Percentiles rank a stretch among this genome's conserved stretches.
phyloP scores from a whole-genome alignment of 2,888 invertebrate species.

The Epirrhoe alternata region DNA sequence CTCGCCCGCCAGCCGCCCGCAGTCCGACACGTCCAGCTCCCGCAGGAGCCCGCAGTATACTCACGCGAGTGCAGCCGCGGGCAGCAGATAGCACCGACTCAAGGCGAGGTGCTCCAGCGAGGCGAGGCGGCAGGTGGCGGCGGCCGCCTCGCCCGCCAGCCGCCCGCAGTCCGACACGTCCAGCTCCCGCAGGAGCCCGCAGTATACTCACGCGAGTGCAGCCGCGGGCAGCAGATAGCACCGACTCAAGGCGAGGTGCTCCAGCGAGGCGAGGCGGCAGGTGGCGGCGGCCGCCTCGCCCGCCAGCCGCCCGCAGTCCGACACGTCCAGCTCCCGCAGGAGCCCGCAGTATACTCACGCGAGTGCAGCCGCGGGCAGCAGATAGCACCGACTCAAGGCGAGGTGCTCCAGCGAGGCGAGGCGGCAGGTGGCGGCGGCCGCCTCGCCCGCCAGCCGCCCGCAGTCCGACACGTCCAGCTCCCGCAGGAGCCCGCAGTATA shows the following conservation, averaged over 20 bases:
- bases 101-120: slow-evolving; percentile 90
- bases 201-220: too few species aligned
- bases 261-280: slow-evolving; percentile 83
- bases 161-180: slow-evolving; percentile 95
- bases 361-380: too few species aligned
- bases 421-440: too few species aligned
- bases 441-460: too few species aligned
- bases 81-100: slow-evolving; percentile 93
- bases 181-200: slow-evolving; percentile 91
- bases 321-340: slow-evolving; percentile 93
- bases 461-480: too few species aligned
- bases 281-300: slow-evolving; percentile 68
- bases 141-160: slow-evolving; percentile 84
- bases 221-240: slow-evolving; percentile 86
- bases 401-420: too few species aligned
- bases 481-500: too few species aligned
- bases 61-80: slow-evolving; percentile 89
- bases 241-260: slow-evolving; percentile 89
- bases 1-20: slow-evolving; percentile 88
- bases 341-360: too few species aligned
- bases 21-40: slow-evolving; percentile 96
- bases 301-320: slow-evolving; percentile 92
- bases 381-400: too few species aligned
- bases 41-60: too few species aligned
- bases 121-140: slow-evolving; percentile 62